A percentile compares a stretch with the other conserved stretches of the same genome.
Evolutionary conservation across 2,113 vertebrate genomes (phyloP).

Genomic region (Nesoenas mayeri): DNA sequence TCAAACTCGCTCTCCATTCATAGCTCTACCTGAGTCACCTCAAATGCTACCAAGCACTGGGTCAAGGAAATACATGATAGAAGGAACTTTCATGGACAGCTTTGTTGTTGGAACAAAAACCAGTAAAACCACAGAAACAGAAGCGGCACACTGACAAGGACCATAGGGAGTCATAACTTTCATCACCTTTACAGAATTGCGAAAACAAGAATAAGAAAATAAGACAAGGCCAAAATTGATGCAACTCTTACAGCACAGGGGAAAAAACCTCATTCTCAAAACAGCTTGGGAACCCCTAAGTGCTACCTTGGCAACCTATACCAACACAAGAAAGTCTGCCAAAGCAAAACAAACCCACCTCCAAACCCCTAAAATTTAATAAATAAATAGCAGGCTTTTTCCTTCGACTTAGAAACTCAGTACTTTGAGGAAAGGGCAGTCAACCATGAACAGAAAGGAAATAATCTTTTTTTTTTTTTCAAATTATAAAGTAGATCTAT

Average conservation of each 20-base stretch:
- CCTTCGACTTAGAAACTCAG: background rate
- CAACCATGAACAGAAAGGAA: background rate
- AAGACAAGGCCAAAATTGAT: background rate
- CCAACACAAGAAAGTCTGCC: background rate
- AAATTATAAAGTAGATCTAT: background rate
- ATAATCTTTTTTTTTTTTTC: background rate
- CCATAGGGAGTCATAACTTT: background rate
- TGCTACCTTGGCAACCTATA: background rate
- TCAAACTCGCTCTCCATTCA: background rate
- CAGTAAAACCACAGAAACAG: background rate
- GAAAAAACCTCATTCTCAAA: background rate
- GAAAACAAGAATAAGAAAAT: background rate
- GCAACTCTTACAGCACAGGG: background rate
- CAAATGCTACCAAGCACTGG: background rate
- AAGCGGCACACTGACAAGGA: background rate
- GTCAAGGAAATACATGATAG: rapidly evolving
- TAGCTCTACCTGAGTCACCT: background rate
- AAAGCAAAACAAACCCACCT: background rate
- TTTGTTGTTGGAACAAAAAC: background rate
- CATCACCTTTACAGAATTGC: background rate
- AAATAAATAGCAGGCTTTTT: background rate
- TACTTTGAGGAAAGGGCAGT: background rate
- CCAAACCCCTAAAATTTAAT: background rate
- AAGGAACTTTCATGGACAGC: background rate
- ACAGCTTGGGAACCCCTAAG: background rate